Conservation (phyloP, 2,113 vertebrate species). For the Festucalex cinctus region DNA sequence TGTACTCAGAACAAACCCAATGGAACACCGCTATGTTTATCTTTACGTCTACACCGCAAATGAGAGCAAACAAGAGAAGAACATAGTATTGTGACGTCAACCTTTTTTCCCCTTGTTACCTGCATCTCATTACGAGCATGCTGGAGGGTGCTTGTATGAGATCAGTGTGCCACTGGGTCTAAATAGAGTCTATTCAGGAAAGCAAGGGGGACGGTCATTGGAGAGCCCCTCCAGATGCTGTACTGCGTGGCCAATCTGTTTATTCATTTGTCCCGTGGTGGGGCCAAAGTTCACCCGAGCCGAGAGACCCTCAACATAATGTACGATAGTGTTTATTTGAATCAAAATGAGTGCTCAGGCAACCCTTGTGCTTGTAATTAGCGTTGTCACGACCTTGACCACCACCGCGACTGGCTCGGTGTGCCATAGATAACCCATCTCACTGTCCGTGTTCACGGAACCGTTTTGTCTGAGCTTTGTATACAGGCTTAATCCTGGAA, state of each 20-base stretch:
- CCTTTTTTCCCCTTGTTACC: conserved; percentile 6
- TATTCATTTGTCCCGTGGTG: conserved; percentile 30
- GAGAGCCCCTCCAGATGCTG: conserved; percentile 57
- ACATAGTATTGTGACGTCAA: conserved; percentile 9
- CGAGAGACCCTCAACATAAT: conserved; percentile 19
- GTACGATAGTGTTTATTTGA: conserved; percentile 8
- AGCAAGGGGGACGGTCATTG: conserved; percentile 31
- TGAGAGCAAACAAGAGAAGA: conserved; percentile 8
- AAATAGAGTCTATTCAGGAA: conserved; percentile 24
- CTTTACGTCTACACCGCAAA: not conserved
- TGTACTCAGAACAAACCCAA: conserved; percentile 32
- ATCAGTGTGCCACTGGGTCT: conserved; percentile 45
- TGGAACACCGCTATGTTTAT: conserved; percentile 21
- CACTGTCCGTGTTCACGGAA: conserved; percentile 6
- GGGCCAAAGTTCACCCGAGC: conserved; percentile 36
- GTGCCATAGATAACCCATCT: not conserved
- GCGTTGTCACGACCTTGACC: conserved; percentile 33
- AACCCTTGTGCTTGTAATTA: conserved; percentile 10
- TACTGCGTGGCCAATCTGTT: conserved; percentile 36
- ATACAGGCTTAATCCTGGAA: not conserved
- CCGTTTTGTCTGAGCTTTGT: conserved; percentile 15
- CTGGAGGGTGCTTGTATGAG: conserved; percentile 30
- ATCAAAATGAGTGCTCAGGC: conserved; percentile 14
- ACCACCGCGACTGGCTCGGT: conserved; percentile 4
- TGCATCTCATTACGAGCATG: conserved; percentile 39